Conservation (phyloP, 2,113 vertebrate species). For the Tenebrosternarchus preto region DNA sequence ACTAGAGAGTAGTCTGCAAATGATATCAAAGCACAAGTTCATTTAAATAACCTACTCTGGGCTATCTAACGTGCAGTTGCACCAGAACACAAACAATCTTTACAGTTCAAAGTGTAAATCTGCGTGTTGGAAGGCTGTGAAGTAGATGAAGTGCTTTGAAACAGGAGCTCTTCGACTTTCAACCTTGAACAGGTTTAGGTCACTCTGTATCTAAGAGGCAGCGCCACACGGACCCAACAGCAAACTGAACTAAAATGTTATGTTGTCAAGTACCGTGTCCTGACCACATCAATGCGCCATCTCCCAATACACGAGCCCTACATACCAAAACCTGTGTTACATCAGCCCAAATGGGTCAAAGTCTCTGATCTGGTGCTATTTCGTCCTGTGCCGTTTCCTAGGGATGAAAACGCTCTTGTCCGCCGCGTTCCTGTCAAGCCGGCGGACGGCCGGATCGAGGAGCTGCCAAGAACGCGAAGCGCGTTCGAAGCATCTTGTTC, state of each 20-base stretch:
- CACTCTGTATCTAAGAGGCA: conserved; percentile 13
- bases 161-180: conserved; percentile 72
- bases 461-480: conserved; percentile 48
- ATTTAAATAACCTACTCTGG: background rate
- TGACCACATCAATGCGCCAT: conserved; percentile 54
- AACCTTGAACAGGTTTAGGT: conserved; percentile 67
- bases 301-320: background rate
- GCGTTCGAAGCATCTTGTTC: conserved; percentile 58
- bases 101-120: conserved; percentile 31
- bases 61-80: background rate
- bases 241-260: conserved; percentile 51
- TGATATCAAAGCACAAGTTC: background rate
- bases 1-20: background rate
- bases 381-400: conserved; percentile 10
- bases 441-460: conserved; percentile 43
- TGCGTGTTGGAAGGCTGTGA: conserved; percentile 47
- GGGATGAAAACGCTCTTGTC: conserved; percentile 26
- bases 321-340: background rate
- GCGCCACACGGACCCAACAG: conserved; percentile 49
- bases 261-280: conserved; percentile 49
- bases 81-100: conserved; percentile 9
- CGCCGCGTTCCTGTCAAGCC: background rate
- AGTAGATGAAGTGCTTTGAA: conserved; percentile 57
- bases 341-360: background rate
- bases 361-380: background rate